phyloP scores from a whole-genome alignment of 1,140 invertebrate species.

The Bombus turneri region DNA sequence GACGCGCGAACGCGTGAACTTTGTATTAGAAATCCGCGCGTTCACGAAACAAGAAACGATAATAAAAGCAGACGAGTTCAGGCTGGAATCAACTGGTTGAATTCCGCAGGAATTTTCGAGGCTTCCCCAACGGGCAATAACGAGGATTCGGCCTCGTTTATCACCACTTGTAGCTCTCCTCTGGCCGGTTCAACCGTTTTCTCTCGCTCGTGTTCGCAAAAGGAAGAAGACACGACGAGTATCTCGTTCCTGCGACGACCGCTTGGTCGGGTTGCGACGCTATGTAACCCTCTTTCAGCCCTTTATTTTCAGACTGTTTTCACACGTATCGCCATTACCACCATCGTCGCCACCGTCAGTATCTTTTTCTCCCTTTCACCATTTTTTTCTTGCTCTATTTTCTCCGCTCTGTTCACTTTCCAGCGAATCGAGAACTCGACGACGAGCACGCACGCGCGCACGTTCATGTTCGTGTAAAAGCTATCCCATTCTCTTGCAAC shows the following conservation, averaged over 20 bases:
- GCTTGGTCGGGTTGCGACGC: constrained; percentile 46
- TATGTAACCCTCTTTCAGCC: constrained; percentile 41
- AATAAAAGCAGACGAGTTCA: constrained; percentile 25
- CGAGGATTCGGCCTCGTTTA: constrained; percentile 80
- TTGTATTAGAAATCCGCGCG: neutral
- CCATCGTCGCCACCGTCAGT: neutral
- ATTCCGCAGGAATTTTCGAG: constrained; percentile 65
- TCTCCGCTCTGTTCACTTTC: neutral
- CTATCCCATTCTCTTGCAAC: constrained; percentile 27
- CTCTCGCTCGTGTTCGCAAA: constrained; percentile 28
- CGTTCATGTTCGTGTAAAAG: neutral
- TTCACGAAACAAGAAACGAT: neutral
- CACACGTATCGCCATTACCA: constrained; percentile 31
- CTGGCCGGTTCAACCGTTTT: constrained; percentile 62
- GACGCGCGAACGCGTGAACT: neutral
- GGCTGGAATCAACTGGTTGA: constrained; percentile 39
- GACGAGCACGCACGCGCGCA: no score
- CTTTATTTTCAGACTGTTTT: constrained; percentile 69
- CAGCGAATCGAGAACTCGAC: constrained; percentile 9
- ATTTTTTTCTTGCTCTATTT: neutral
- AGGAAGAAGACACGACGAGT: constrained; percentile 40
- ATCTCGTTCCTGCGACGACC: constrained; percentile 37
- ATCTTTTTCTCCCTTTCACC: neutral
- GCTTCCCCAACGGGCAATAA: constrained; percentile 76
- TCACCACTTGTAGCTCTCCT: constrained; percentile 82